Evolutionary conservation across 2,888 invertebrate genomes (phyloP), one percentile per base, ranked within the genome.

Genomic region (Chalcosyrphus nemorum): DNA sequence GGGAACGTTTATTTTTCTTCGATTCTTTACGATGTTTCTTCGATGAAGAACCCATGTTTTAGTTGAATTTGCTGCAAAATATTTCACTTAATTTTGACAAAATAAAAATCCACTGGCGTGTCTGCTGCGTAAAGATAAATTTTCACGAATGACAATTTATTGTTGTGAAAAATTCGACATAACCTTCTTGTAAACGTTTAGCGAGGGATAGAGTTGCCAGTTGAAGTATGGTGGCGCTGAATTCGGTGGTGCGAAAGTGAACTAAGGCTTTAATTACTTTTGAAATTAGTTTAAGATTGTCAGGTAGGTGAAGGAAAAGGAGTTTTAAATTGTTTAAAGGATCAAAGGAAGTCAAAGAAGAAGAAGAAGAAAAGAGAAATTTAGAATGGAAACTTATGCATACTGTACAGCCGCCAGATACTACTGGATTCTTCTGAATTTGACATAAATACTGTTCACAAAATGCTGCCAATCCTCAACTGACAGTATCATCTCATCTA

Each of bases 11-110:
- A 66, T 89, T 89, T 57, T 91, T 91, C 29, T 89, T 90, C 6
- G 86, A 84, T 54, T 92, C 92, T 71, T 90, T 90, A 71, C 91
- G 91, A 72, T 91, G 91, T 70, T 92, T 92, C 86, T 91, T 92
- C 2, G 91, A 89, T 2, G 89, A 89, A 5, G 90, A 91, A 32
- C 92, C 92, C 92, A 92, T 92, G n/a, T 86, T 88, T 61, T 11
- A 29, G 0, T 11, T 47, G n/a, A n/a, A n/a, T n/a, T n/a, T n/a
- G n/a, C n/a, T n/a, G n/a, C 4, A 24, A 24, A 59, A 21, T 29
- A 35, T 32, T 45, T 17, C 19, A 43, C 17, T 7, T 15, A 57
- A 63, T 63, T 81, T 71, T 56, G 19, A 41, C 38, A 7, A 24
- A 38, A 15, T 45, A 17, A 54, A 71, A 72, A 72, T 59, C 71